phyloP scores from a whole-genome alignment of 2,888 invertebrate genomes.

The Dolichopus griseipennis region DNA sequence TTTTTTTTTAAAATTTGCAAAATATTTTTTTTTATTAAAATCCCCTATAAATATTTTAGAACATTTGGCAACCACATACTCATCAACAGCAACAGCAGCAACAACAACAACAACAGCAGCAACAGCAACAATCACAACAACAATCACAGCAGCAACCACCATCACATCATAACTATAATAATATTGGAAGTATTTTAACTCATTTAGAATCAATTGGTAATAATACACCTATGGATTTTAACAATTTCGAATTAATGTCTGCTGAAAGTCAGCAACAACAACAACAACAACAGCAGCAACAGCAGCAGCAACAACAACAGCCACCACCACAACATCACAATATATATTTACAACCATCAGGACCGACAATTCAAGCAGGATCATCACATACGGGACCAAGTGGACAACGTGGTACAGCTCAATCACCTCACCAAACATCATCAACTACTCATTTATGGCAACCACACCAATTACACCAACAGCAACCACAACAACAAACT shows the following conservation, averaged over 20 bases:
- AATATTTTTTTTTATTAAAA: no score
- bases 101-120: slow-evolving; percentile 30
- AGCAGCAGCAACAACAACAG: slow-evolving; percentile 22
- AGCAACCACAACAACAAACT: slow-evolving; percentile 26
- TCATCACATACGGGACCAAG: slow-evolving; percentile 4
- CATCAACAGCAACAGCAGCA: slow-evolving; percentile 29
- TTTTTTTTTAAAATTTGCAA: not conserved
- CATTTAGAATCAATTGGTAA: slow-evolving; percentile 41
- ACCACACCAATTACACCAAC: slow-evolving; percentile 15
- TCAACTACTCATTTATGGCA: not conserved
- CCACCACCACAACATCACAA: slow-evolving; percentile 15
- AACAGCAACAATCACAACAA: slow-evolving; percentile 29
- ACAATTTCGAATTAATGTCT: slow-evolving; percentile 40
- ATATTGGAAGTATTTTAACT: slow-evolving; percentile 43
- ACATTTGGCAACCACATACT: slow-evolving; percentile 36
- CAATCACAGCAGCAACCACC: slow-evolving; percentile 34
- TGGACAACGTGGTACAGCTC: not conserved
- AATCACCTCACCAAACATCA: not conserved
- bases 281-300: slow-evolving; percentile 26
- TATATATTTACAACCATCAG: slow-evolving; percentile 1
- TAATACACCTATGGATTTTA: slow-evolving; percentile 39
- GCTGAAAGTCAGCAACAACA: slow-evolving; percentile 19
- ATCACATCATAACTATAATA: slow-evolving; percentile 41
- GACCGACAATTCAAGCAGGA: slow-evolving; percentile 1
- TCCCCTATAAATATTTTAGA: slow-evolving; percentile 25